Conservation (phyloP, 2,888 invertebrate species). For the Macrophya annulata region DNA sequence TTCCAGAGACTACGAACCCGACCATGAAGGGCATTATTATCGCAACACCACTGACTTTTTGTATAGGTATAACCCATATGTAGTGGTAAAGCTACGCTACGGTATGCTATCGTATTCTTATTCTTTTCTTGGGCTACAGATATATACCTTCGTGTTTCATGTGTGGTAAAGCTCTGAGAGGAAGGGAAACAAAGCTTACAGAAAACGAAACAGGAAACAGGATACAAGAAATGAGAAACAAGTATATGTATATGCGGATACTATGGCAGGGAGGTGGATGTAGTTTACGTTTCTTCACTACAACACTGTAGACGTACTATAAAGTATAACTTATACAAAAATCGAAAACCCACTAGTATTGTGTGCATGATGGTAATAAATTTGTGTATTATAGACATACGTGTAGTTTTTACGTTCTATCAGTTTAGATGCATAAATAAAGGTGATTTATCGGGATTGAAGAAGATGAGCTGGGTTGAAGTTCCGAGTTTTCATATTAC, state of each 20-base stretch:
- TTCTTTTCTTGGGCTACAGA: slow-evolving; percentile 24
- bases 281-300: not conserved
- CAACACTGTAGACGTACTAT: not conserved
- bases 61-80: not conserved
- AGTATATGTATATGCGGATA: not conserved
- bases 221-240: not conserved
- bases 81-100: not conserved
- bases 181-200: slow-evolving; percentile 17
- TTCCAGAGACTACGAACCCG: not conserved
- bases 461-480: no score
- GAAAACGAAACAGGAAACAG: not conserved
- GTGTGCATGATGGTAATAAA: not conserved
- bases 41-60: slow-evolving; percentile 34
- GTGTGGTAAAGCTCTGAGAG: not conserved
- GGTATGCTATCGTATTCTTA: slow-evolving; percentile 1
- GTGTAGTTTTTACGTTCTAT: not conserved
- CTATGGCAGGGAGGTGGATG: not conserved
- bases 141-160: not conserved
- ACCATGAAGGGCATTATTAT: slow-evolving; percentile 22
- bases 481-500: no score
- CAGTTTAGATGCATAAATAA: not conserved
- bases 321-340: not conserved
- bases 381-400: not conserved
- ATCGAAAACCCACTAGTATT: slow-evolving; percentile 12
- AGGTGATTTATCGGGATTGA: not conserved